Evolutionary conservation across 2,888 invertebrate species (phyloP), one percentile per base, ranked within the genome.

Genomic region (Pocota personata): DNA sequence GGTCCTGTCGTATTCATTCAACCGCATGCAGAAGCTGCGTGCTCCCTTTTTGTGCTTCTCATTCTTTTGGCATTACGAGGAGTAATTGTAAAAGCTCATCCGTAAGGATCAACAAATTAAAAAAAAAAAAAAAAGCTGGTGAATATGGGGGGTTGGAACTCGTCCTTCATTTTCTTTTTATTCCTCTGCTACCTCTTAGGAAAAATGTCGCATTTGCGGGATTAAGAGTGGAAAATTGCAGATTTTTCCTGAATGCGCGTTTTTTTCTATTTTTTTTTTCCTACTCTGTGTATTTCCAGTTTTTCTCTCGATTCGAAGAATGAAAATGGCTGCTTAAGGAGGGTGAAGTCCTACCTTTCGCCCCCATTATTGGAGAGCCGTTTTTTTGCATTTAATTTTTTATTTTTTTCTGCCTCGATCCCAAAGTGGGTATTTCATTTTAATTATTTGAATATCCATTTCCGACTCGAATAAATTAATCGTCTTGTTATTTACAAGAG

Each of bases 41-140:
- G 82, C 76, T 86, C 76, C 82, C 67, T 86, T 77, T 82, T 82
- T 82, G 64, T 80, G 40, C n/a, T 67, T 60, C 80, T 86, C 86
- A 86, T 86, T 86, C 86, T 86, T 86, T 82, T 35, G 72, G 82
- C 76, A 86, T 86, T 86, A 86, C 84, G 71, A 71, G 60, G 43
- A 86, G 86, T 86, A 86, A 86, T 86, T 86, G 86, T 86, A 82
- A 86, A 86, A 86, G 86, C 86, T 86, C 86, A 86, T 86, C 86
- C 80, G 82, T 82, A 86, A 86, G 86, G 86, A 82, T 82, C 86
- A 82, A 77, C 86, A 86, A 86, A 86, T 86, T 86, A 86, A 77
- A 64, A 79, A 71, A 78, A 69, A 69, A 62, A 69, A 71, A 46
- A 10, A 58, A 40, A 55, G 46, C 52, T 62, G 32, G 64, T 80